Conservation (phyloP, 1,140 invertebrate species). For the Radopholus similis region DNA sequence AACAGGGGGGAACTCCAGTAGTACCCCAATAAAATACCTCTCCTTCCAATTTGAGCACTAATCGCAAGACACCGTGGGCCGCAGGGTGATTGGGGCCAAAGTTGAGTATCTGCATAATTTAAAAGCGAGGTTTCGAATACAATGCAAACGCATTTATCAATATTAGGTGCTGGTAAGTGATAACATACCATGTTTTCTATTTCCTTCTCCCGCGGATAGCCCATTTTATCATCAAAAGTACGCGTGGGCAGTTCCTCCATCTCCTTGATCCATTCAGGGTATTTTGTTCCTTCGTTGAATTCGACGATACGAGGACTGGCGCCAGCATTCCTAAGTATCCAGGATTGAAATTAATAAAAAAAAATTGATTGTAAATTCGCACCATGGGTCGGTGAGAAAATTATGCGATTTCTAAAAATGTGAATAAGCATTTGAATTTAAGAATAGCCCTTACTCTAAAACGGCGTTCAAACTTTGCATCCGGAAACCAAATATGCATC, state of each 20-base stretch:
- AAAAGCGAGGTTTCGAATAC: background rate
- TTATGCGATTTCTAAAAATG: background rate
- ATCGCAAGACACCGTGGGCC: conserved; percentile 89
- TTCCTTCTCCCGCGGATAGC: conserved; percentile 43
- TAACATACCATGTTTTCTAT: conserved; percentile 62
- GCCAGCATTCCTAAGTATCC: conserved; percentile 43
- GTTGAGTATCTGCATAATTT: conserved; percentile 68
- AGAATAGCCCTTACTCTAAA: conserved; percentile 44
- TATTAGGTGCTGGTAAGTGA: background rate
- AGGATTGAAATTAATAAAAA: background rate
- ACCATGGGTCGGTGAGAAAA: too few species aligned
- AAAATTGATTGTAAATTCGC: conserved; percentile 14
- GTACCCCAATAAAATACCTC: conserved; percentile 67
- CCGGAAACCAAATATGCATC: conserved; percentile 54
- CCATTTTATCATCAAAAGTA: conserved; percentile 23
- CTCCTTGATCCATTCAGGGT: conserved; percentile 20
- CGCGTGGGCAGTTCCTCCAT: conserved; percentile 6
- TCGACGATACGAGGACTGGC: conserved; percentile 18
- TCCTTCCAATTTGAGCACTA: conserved; percentile 89
- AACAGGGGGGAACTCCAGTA: background rate
- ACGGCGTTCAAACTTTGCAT: conserved; percentile 54
- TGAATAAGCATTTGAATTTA: background rate
- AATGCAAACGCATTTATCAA: background rate
- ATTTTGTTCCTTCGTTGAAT: conserved; percentile 21
- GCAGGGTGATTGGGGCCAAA: conserved; percentile 98